phyloP scores from a whole-genome alignment of 2,888 invertebrate genomes.

The Drosophila fungiperda region DNA sequence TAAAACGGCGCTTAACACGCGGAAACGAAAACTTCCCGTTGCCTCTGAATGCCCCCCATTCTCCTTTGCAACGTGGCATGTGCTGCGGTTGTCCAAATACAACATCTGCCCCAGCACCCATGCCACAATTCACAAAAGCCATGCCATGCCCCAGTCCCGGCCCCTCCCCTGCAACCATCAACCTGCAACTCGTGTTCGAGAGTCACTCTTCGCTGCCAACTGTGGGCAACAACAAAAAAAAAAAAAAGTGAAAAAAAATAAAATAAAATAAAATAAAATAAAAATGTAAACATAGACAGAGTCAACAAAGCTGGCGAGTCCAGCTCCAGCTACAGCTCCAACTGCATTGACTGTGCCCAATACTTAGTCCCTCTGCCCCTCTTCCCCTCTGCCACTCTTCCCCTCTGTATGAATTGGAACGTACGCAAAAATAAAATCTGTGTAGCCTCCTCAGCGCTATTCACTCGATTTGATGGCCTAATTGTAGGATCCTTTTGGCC shows the following conservation, averaged over 20 bases:
- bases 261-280: background rate
- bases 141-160: background rate
- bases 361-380: background rate
- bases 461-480: slow-evolving; percentile 49
- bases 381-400: background rate
- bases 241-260: background rate
- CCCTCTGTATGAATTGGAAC: background rate
- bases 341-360: background rate
- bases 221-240: slow-evolving; percentile 33
- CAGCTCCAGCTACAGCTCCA: background rate
- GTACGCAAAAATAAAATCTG: slow-evolving; percentile 12
- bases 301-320: slow-evolving; percentile 66
- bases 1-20: slow-evolving; percentile 74
- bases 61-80: slow-evolving; percentile 29
- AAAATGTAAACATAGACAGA: slow-evolving; percentile 72
- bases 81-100: slow-evolving; percentile 39
- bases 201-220: slow-evolving; percentile 14
- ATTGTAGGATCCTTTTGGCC: slow-evolving; percentile 33
- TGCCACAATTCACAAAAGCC: background rate
- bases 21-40: slow-evolving; percentile 55
- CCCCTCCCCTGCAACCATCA: background rate
- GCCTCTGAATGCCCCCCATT: background rate
- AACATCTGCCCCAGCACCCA: slow-evolving; percentile 9
- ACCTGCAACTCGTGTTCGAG: slow-evolving; percentile 7
- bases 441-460: slow-evolving; percentile 24